These are phyloP conservation scores for Triplophysa bombifrons DNA, from an alignment of 2,797 vertebrate species.

Conservation along the genomic window DNA sequence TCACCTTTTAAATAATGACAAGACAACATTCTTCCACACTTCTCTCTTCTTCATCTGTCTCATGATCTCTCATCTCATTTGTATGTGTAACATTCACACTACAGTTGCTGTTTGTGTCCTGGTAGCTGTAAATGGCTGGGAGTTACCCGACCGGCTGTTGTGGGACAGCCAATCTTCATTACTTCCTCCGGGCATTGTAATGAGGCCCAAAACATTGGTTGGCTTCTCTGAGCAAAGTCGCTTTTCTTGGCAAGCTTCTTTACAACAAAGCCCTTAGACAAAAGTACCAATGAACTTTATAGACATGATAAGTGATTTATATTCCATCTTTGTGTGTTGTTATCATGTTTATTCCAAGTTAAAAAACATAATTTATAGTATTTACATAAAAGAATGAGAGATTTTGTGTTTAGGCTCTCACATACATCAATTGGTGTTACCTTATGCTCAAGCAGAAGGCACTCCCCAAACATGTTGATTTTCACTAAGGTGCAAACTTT, in stretches of 20 bases:
- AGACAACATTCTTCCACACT: constrained; percentile 3
- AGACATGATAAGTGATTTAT: too few species aligned
- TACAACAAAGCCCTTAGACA: neutral
- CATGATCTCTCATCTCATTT: constrained; percentile 53
- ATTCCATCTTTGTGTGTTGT: neutral
- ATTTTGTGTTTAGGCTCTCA: too few species aligned
- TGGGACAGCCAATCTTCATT: constrained; percentile 51
- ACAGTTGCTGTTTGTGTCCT: constrained; percentile 11
- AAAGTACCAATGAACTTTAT: neutral
- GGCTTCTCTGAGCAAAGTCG: neutral
- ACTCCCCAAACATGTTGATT: too few species aligned
- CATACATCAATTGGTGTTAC: too few species aligned
- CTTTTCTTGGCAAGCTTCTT: constrained; percentile 9
- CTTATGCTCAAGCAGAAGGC: too few species aligned
- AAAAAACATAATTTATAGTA: too few species aligned
- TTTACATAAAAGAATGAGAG: too few species aligned
- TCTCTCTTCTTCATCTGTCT: constrained; percentile 40
- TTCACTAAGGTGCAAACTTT: too few species aligned
- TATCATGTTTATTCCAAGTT: neutral
- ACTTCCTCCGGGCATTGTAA: constrained; percentile 23
- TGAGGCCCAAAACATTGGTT: constrained; percentile 7
- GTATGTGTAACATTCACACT: neutral
- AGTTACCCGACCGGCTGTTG: constrained; percentile 61
- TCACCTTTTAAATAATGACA: neutral
- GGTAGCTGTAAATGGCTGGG: constrained; percentile 31